A percentile compares a stretch with the other conserved stretches of the same genome.
Conservation (phyloP, 2,888 invertebrate species). For the Tethea ocularis region DNA sequence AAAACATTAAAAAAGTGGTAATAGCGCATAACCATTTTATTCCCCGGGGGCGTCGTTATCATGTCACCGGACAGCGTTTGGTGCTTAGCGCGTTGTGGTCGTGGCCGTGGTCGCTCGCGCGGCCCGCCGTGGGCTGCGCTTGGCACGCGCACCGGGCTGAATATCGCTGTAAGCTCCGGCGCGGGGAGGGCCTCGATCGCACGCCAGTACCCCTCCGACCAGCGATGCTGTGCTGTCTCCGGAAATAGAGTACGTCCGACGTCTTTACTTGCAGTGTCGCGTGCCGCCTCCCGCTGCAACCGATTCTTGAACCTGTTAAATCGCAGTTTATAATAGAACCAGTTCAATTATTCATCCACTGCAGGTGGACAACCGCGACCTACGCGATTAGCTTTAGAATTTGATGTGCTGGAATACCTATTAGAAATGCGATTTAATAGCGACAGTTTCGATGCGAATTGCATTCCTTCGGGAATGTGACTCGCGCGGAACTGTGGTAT, state of each 20-base stretch:
- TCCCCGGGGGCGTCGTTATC: too few relatives aligned
- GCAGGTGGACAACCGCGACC: neutral
- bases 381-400: neutral
- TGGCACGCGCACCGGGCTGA: slow-evolving; percentile 70
- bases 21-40: too few relatives aligned
- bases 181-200: slow-evolving; percentile 59
- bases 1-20: too few relatives aligned
- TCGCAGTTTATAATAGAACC: slow-evolving; percentile 64
- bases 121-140: slow-evolving; percentile 50
- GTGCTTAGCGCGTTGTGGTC: neutral
- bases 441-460: slow-evolving; percentile 57
- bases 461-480: slow-evolving; percentile 65
- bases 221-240: slow-evolving; percentile 85
- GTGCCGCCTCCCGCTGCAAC: slow-evolving; percentile 54
- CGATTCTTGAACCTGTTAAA: slow-evolving; percentile 62
- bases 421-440: slow-evolving; percentile 59
- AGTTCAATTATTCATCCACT: slow-evolving; percentile 8
- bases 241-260: slow-evolving; percentile 81
- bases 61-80: neutral
- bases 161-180: slow-evolving; percentile 65
- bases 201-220: slow-evolving; percentile 83
- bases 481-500: slow-evolving; percentile 47
- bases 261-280: slow-evolving; percentile 63
- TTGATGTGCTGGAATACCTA: slow-evolving; percentile 14
- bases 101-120: slow-evolving; percentile 19